Evolutionary conservation across 1,140 invertebrate species (phyloP), one percentile per base, ranked within the genome.

Genomic region (Formica exsecta): DNA sequence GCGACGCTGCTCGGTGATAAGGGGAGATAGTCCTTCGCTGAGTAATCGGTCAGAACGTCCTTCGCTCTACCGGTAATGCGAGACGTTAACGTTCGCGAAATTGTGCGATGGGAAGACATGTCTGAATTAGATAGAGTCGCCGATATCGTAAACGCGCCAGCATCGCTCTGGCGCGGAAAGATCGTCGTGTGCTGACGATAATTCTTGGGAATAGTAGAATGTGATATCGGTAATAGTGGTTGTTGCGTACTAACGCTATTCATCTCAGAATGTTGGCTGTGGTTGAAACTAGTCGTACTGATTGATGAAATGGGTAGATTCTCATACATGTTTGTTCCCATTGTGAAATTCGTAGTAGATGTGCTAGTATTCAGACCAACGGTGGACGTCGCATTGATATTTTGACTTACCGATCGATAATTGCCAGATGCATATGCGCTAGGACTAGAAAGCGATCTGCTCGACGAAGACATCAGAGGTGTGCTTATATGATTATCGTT

Each of bases 91-190:
- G 93, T 95, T 59, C 95, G 93, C 29, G 95, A 95, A 57, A 96
- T 96, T 2, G 95, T 96, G 25, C 95, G 93, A 88, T 96, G 95
- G 1, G 92, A 90, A 6, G 90, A 90, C 16, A 92, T 84, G 59
- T 80, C 92, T 0, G 94, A 92, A 90, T 92, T 95, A 6, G 93
- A 92, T 65, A 95, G 75, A n/a, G 92, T 94, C 1, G 94, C 91
- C 7, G 94, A 95, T 91, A 95, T 95, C 5, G 94, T 95, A 54
- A 94, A 95, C 1, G 94, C 94, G 25, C 93, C 93, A 1, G 22
- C 54, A 8, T 9, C 54, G 25, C 90, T 92, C 84, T 93, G 93
- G 13, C 93, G 89, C n/a, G 94, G 92, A 48, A 95, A 88, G 13
- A 77, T 89, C 0, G 93, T 93, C 5, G 94, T 94, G 54, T 94